These are phyloP conservation scores for Spisula solida DNA, from an alignment of 2,888 invertebrate genomes.

Conservation along the genomic window DNA sequence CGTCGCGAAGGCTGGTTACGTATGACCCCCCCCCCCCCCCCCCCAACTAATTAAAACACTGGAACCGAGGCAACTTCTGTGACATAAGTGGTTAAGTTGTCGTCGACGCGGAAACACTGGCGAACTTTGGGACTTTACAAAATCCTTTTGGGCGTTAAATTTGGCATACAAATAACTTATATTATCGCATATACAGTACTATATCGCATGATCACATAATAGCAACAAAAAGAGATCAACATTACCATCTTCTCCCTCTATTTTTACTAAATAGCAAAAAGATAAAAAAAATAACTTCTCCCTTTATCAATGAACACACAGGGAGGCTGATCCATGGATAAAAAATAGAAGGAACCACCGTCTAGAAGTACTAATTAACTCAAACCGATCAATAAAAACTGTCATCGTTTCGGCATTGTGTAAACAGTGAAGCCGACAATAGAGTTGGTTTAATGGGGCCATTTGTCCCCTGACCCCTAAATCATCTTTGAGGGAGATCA, in stretches of 20 bases:
- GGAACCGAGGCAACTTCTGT: too few species aligned
- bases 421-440: slow-evolving; percentile 15
- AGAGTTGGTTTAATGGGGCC: slow-evolving; percentile 21
- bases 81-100: too few species aligned
- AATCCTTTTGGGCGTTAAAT: too few species aligned
- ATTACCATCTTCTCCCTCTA: neutral
- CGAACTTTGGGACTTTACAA: too few species aligned
- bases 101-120: too few species aligned
- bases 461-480: slow-evolving; percentile 5
- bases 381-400: neutral
- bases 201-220: neutral
- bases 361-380: slow-evolving; percentile 12
- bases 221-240: neutral
- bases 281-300: too few species aligned
- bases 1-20: too few species aligned
- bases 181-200: too few species aligned
- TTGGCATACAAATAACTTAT: too few species aligned
- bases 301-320: neutral
- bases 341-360: neutral
- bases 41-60: too few species aligned
- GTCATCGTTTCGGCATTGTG: slow-evolving; percentile 13
- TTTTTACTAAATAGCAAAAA: too few species aligned
- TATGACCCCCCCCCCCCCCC: too few species aligned
- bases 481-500: slow-evolving; percentile 1
- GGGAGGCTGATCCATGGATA: neutral